A percentile compares a stretch with the other conserved stretches of the same genome.
phyloP scores from a whole-genome alignment of 2,888 invertebrate genomes.

The Ornithoptera priamus region DNA sequence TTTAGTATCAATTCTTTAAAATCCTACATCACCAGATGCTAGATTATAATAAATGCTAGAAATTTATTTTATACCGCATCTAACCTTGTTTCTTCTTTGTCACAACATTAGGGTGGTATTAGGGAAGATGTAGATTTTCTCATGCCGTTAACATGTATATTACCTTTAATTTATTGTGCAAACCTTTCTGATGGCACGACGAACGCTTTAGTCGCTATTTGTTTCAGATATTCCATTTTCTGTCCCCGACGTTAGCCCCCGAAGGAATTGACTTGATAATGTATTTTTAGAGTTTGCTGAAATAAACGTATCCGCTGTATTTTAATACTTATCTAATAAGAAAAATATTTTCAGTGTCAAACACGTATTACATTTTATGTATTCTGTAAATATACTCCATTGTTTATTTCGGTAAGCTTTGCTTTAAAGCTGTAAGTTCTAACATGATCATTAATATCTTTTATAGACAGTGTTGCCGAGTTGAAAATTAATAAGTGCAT shows the following conservation, averaged over 20 bases:
- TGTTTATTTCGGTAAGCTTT: not conserved
- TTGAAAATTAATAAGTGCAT: constrained; percentile 24
- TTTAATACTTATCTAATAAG: too few relatives aligned
- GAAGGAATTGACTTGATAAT: constrained; percentile 33
- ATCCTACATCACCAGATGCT: too few relatives aligned
- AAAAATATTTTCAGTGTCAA: too few relatives aligned
- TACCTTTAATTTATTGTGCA: constrained; percentile 65
- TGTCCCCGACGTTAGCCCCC: constrained; percentile 32
- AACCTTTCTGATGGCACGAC: constrained; percentile 59
- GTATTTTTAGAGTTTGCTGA: constrained; percentile 24
- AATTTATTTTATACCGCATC: constrained; percentile 38
- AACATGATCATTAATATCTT: constrained; percentile 8
- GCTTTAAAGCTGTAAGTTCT: not conserved
- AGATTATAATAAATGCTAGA: not conserved
- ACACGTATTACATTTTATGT: too few relatives aligned
- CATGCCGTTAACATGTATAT: constrained; percentile 74
- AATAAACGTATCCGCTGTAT: too few relatives aligned
- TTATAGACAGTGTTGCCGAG: constrained; percentile 1
- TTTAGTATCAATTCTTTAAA: too few relatives aligned
- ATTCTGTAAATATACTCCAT: not conserved
- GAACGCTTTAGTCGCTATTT: constrained; percentile 59
- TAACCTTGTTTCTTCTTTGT: constrained; percentile 30
- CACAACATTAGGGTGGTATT: constrained; percentile 43
- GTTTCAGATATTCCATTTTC: constrained; percentile 40
- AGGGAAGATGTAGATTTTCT: constrained; percentile 69